Base-by-base conservation (phyloP, 2,797 vertebrate genomes). In the Hephaestus fuliginosus region DNA sequence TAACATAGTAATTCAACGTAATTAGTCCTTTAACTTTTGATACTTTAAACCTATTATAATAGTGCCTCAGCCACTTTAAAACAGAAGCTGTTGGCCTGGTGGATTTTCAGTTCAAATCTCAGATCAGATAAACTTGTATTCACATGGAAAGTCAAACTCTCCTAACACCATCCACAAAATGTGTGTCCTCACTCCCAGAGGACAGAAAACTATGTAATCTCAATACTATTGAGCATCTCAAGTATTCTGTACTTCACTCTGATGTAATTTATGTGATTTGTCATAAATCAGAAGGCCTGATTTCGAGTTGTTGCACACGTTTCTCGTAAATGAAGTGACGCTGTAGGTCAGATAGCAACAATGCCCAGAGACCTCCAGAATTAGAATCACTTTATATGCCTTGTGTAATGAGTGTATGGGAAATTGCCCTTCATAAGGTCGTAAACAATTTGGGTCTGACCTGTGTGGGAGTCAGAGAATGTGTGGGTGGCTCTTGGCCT, bases 401-500 rank as follows among this genome's bases (percentile, higher is more conserved):
- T 66, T 44, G 70, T 71, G 53, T 67, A 73, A 79, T 76, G 60
- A 49, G 17, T 51, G 28, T 81, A 64, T 74, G 71, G 82, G 81
- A 88, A 84, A 74, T 66, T 80, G 75, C 71, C 70, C 86, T 86
- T 84, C 80, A 77, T 64, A 76, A 63, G 18, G 63, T 65, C 43
- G 78, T 87, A 85, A 86, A 87, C 74, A 80, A 63, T 77, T 89
- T 80, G 82, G 49, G 14, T 58, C n/a, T 87, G 85, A 88, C 80
- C 88, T 86, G 82, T 63, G 87, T 91, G 89, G 85, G 91, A 88
- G 86, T 89, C 69, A 28, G 76, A 70, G 73, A 58, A 82, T 44
- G 70, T 73, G 92, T 84, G 86, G 90, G 88, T 80, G 85, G 72
- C 75, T 86, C 86, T 81, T 91, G 83, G 83, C 82, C 0, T 7